phyloP scores from a whole-genome alignment of 1,140 invertebrate species.

The Drosophila chauvacae region DNA sequence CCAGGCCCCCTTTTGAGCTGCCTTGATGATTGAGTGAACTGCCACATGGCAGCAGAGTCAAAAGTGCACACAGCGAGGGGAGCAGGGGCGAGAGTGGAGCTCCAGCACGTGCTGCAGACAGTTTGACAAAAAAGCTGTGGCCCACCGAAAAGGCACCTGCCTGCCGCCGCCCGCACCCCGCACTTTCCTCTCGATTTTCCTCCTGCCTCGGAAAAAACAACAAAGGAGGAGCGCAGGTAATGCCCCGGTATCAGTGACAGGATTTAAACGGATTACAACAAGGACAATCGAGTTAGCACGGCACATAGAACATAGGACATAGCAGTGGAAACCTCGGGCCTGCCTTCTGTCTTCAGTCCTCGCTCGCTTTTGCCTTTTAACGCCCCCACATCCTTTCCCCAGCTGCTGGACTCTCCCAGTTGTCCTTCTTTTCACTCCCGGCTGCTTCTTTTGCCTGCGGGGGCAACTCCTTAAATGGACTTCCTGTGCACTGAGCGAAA shows the following conservation, averaged over 20 bases:
- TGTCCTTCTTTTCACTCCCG: conserved; percentile 5
- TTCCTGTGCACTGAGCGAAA: conserved; percentile 18
- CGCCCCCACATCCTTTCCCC: background rate
- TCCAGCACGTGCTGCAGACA: conserved; percentile 80
- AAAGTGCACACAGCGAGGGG: background rate
- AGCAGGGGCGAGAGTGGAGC: conserved; percentile 15
- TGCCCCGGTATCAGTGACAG: conserved; percentile 78
- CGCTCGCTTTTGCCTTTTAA: conserved; percentile 14
- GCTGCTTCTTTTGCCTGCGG: conserved; percentile 16
- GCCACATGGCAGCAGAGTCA: conserved; percentile 70
- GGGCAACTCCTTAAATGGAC: conserved; percentile 24
- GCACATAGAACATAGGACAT: conserved; percentile 43
- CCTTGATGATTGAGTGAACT: conserved; percentile 82
- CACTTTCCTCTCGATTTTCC: background rate
- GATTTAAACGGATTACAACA: conserved; percentile 82
- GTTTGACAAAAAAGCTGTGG: conserved; percentile 81
- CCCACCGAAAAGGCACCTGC: conserved; percentile 39
- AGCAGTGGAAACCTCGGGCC: conserved; percentile 10
- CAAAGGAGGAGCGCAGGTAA: conserved; percentile 53
- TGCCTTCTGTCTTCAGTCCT: conserved; percentile 17
- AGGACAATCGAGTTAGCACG: conserved; percentile 80
- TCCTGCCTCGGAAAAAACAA: background rate
- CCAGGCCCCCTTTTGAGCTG: conserved; percentile 34
- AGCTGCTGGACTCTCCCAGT: background rate
- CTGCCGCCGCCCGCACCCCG: background rate